phyloP scores from a whole-genome alignment of 2,888 invertebrate species.

The Poecilobothrus nobilitatus region DNA sequence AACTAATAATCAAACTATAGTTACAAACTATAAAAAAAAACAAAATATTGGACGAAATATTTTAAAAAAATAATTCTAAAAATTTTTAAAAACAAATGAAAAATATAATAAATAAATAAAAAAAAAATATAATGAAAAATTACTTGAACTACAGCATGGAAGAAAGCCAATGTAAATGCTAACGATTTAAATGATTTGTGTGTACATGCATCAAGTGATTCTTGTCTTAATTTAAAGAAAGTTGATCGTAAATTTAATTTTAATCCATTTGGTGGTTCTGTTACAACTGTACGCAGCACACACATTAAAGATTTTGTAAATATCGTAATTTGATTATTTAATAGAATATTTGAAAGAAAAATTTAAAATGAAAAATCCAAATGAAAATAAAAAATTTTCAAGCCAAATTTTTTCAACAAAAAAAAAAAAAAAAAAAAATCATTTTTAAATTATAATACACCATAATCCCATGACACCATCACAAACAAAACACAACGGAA shows the following conservation, averaged over 20 bases:
- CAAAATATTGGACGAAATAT: no score
- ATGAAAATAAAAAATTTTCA: no score
- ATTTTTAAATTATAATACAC: no score
- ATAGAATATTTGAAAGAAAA: conserved; percentile 6
- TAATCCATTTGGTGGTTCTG: conserved; percentile 84
- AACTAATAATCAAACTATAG: no score
- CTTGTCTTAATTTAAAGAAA: conserved; percentile 74
- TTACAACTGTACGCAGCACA: conserved; percentile 59
- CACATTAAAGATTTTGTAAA: conserved; percentile 26
- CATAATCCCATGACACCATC: no score
- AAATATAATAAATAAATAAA: no score
- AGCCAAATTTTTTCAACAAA: no score
- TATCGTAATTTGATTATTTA: conserved; percentile 11
- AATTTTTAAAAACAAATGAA: no score
- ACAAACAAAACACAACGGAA: no score
- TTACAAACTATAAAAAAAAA: no score
- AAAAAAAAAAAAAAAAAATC: no score
- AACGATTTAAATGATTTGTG: conserved; percentile 73
- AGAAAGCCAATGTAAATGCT: conserved; percentile 82
- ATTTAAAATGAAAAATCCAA: not conserved
- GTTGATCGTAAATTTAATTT: conserved; percentile 83
- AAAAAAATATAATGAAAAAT: conserved; percentile 20
- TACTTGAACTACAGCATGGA: conserved; percentile 85
- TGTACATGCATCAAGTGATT: conserved; percentile 61
- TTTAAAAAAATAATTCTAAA: no score